Base-by-base conservation (phyloP, 1,140 invertebrate genomes). In the Drosophila grimshawi region DNA sequence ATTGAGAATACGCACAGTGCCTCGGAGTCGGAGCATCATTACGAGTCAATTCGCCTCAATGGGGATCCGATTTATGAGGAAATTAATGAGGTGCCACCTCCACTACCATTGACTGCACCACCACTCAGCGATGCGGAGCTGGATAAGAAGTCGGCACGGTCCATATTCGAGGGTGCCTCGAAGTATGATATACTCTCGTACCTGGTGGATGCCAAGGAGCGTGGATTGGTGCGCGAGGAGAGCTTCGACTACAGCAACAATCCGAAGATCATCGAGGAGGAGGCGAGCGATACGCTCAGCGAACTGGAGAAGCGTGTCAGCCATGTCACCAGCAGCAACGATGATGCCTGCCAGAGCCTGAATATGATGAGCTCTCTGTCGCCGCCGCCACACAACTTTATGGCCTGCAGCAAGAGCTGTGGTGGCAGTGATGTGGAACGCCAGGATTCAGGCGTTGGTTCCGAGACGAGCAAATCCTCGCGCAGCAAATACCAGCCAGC, bases 361-460 rank as follows among this genome's bases (percentile, higher is more conserved):
- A 43, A 4, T 43, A 95, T 45, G 39, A 94, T 93, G 94, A 94
- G 93, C 79, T 93, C 94, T 11, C 37, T 91, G 3, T 90, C 89
- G n/a, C 93, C 90, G 2, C 90, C 90, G 8, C 79, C 90, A 0
- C 81, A 86, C 29, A 90, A 56, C 27, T 92, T 92, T 11, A 83
- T 89, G 19, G 85, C 89, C 4, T 81, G 82, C 19, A 75, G 88
- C 2, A 78, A 74, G 60, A 68, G 19, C 19, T 19, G 19, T 19
- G 19, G 70, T 10, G 80, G 92, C 90, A 93, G 94, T 7, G 95
- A 95, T 90, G 96, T 98, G 57, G 97, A 98, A 93, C 94, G 97
- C 69, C 98, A 97, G 79, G 97, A 98, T 92, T 98, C 97, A 8
- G 97, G 97, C 2, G 97, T 98, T 1, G 97, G 97, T 39, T 97